Evolutionary conservation across 2,797 vertebrate genomes (phyloP).

Genomic region (Peromyscus melanophrys): DNA sequence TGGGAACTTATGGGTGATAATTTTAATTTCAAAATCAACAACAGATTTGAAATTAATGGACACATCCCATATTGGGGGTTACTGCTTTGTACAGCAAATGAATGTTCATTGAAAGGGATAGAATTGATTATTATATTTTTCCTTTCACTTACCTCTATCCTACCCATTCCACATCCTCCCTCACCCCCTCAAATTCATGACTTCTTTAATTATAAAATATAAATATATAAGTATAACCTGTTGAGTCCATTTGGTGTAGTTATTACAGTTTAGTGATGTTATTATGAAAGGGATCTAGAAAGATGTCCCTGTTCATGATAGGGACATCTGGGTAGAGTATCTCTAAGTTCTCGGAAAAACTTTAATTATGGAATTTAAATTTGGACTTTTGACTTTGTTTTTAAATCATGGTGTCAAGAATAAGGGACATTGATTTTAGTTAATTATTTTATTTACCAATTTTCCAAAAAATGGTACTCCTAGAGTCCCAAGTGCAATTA

Average conservation of each 20-base stretch:
- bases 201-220: not conserved
- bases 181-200: not conserved
- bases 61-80: not conserved
- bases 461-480: not conserved
- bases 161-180: not conserved
- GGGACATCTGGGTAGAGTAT: not conserved
- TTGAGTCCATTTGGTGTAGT: not conserved
- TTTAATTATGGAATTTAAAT: slow-evolving; percentile 20
- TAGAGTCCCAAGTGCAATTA: not conserved
- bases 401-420: not conserved
- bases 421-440: not conserved
- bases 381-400: not conserved
- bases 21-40: slow-evolving; percentile 25
- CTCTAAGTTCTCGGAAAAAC: not conserved
- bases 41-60: not conserved
- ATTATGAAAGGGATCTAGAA: not conserved
- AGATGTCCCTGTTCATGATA: not conserved
- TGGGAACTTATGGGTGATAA: not conserved
- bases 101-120: not conserved
- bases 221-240: not conserved
- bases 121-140: not conserved
- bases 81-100: not conserved
- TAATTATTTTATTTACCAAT: not conserved
- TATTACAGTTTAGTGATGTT: not conserved
- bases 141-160: not conserved